phyloP scores from a whole-genome alignment of 23 tunicate genomes.

The Aplidium turbinatum region DNA sequence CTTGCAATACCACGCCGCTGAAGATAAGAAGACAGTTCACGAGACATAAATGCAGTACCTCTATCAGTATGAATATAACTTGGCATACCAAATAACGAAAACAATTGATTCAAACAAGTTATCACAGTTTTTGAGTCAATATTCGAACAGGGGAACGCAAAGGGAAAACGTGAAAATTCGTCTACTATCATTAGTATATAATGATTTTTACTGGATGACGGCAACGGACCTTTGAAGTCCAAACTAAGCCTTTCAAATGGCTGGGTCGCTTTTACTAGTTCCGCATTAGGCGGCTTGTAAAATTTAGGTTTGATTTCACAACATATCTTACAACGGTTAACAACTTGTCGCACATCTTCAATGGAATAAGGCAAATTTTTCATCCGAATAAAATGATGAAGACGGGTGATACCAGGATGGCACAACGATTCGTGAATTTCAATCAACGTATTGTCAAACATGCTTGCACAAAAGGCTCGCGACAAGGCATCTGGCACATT shows the following conservation, averaged over 20 bases:
- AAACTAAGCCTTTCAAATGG: slow-evolving; percentile 7
- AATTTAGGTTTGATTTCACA: slow-evolving; percentile 24
- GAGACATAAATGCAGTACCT: no score
- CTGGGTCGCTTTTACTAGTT: slow-evolving; percentile 26
- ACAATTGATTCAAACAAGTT: background rate
- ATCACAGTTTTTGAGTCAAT: background rate
- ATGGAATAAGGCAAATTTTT: slow-evolving; percentile 26
- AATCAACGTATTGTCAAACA: slow-evolving; percentile 12
- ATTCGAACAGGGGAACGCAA: slow-evolving; percentile 15
- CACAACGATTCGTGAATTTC: slow-evolving; percentile 20
- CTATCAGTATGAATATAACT: slow-evolving; percentile 21
- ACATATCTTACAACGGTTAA: slow-evolving; percentile 8
- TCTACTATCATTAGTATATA: slow-evolving; percentile 12
- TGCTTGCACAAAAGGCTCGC: slow-evolving; percentile 30
- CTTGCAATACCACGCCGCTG: no score
- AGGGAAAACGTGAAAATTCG: slow-evolving; percentile 25
- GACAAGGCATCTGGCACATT: slow-evolving; percentile 19
- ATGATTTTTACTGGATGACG: slow-evolving; percentile 14
- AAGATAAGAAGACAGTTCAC: no score
- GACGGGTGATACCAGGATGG: slow-evolving; percentile 29
- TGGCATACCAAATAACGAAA: slow-evolving; percentile 11
- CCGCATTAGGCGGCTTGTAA: slow-evolving; percentile 15
- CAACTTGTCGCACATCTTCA: slow-evolving; percentile 24
- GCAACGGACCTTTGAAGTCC: slow-evolving; percentile 23
- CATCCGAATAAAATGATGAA: slow-evolving; percentile 1